These are phyloP conservation scores for Lobophora halterata DNA, from an alignment of 2,888 invertebrate species.

Conservation along the genomic window DNA sequence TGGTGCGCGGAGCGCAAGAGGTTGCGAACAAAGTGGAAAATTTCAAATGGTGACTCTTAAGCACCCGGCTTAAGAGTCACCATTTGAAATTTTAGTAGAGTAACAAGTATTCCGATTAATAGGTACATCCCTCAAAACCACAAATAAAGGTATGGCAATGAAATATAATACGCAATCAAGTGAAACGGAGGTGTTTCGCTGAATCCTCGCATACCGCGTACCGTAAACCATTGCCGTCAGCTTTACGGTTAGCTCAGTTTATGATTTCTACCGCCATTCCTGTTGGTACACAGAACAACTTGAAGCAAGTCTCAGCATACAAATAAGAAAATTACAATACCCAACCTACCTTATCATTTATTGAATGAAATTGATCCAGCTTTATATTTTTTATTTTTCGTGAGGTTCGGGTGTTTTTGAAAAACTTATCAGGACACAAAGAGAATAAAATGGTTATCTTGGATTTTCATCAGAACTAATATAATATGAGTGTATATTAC, in stretches of 20 bases:
- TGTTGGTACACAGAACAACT: conserved; percentile 22
- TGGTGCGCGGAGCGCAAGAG: too few relatives aligned
- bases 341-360: conserved; percentile 13
- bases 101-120: conserved; percentile 1
- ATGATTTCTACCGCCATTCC: conserved; percentile 56
- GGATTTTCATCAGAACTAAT: too few relatives aligned
- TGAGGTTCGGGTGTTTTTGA: neutral
- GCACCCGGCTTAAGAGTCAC: too few relatives aligned
- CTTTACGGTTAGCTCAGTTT: conserved; percentile 49
- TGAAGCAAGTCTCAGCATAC: conserved; percentile 16
- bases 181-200: conserved; percentile 52
- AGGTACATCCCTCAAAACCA: conserved; percentile 5
- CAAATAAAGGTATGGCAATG: conserved; percentile 35
- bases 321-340: conserved; percentile 15
- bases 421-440: neutral
- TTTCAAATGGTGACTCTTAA: too few relatives aligned
- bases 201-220: conserved; percentile 61
- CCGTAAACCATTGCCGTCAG: conserved; percentile 53
- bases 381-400: conserved; percentile 7
- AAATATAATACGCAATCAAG: conserved; percentile 68
- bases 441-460: too few relatives aligned
- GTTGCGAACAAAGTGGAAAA: too few relatives aligned
- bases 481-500: too few relatives aligned
- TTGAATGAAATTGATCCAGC: conserved; percentile 14
- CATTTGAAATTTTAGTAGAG: too few relatives aligned